A percentile compares a stretch with the other conserved stretches of the same genome.
These are phyloP conservation scores for Amblyjoppa proteus DNA, from an alignment of 2,888 invertebrate genomes.

Conservation along the genomic window DNA sequence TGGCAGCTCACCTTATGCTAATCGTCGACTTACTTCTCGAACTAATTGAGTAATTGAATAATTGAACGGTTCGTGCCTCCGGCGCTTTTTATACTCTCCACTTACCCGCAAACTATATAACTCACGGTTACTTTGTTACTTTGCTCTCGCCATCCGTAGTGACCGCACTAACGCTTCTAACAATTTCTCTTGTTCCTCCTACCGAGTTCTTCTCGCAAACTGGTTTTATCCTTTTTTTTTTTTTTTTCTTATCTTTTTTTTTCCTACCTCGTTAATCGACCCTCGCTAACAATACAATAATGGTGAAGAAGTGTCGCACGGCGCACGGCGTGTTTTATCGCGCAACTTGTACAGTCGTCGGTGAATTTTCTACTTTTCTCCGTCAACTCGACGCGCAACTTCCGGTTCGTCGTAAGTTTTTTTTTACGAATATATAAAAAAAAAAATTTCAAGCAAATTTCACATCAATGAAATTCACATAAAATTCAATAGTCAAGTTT, in stretches of 20 bases:
- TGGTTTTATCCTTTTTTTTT: conserved; percentile 12
- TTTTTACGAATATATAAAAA: no score
- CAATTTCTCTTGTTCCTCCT: not conserved
- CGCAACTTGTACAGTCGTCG: not conserved
- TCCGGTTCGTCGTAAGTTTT: not conserved
- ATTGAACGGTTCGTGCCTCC: conserved; percentile 54
- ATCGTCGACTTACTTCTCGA: conserved; percentile 67
- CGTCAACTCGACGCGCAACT: not conserved
- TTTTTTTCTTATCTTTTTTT: conserved; percentile 15
- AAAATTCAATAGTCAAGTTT: no score
- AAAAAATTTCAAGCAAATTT: no score
- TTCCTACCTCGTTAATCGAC: conserved; percentile 6
- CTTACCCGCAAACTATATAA: conserved; percentile 48
- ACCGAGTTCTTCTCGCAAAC: not conserved
- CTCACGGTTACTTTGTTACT: conserved; percentile 42
- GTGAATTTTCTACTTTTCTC: not conserved
- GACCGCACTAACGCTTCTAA: conserved; percentile 8
- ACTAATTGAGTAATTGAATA: conserved; percentile 72
- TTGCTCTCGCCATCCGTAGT: conserved; percentile 24
- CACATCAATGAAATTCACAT: no score
- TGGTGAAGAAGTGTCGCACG: not conserved
- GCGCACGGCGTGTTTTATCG: not conserved
- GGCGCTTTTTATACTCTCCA: conserved; percentile 49
- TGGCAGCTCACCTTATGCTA: conserved; percentile 63
- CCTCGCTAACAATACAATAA: conserved; percentile 17